Percentiles rank a stretch among this genome's conserved stretches.
Conservation (phyloP, 2,888 invertebrate species). For the Melanophora roralis region DNA sequence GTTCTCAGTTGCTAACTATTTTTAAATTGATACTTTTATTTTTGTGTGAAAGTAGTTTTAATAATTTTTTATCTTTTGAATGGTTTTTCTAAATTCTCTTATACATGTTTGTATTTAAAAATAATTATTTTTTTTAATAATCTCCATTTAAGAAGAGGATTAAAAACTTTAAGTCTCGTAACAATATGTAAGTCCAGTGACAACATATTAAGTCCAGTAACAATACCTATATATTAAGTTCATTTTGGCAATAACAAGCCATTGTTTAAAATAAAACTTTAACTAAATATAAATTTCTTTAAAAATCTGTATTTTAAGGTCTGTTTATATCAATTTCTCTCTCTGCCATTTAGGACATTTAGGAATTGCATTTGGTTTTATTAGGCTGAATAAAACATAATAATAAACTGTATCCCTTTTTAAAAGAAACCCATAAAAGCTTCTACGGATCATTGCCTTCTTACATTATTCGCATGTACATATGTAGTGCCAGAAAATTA, state of each 20-base stretch:
- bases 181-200: background rate
- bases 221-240: background rate
- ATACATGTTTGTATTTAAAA: no score
- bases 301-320: constrained; percentile 10
- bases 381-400: background rate
- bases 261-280: no score
- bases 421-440: constrained; percentile 11
- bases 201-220: background rate
- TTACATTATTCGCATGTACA: background rate
- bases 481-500: constrained; percentile 24
- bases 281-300: background rate
- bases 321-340: constrained; percentile 38
- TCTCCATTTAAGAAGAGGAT: constrained; percentile 54
- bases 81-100: no score
- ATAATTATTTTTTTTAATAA: no score
- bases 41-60: no score
- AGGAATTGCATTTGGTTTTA: background rate
- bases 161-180: constrained; percentile 36
- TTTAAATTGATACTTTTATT: no score
- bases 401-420: background rate
- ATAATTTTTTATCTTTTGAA: no score
- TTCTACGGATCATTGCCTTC: constrained; percentile 49
- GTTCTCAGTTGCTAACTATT: no score
- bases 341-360: constrained; percentile 10
- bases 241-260: background rate